Evolutionary conservation across 2,888 invertebrate species (phyloP), one percentile per base, ranked within the genome.

Genomic region (Tenthredo notha): DNA sequence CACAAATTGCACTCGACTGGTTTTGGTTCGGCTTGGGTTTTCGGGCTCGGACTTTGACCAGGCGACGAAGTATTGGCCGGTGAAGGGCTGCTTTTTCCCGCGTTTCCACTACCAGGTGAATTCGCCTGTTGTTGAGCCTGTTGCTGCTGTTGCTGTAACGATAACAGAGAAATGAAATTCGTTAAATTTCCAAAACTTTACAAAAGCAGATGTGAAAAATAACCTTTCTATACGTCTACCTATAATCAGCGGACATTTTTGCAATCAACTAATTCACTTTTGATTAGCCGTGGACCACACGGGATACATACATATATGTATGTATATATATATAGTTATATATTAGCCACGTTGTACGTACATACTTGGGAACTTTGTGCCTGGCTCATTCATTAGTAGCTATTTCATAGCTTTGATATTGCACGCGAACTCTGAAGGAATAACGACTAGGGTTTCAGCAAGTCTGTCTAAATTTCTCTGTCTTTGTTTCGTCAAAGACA

Each of bases 1-100:
- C 99, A 99, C 86, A 99, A 95, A 94, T 98, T 98, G 94, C 99
- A 99, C 93, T 98, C 98, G 86, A 98, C 98, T 72, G 98, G 98
- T 92, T 98, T 98, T 86, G 95, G 95, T 89, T 97, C 97, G 67
- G 95, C 94, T 89, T 95, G 93, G 67, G 93, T 89, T 83, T 72
- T 86, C 75, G n/a, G 29, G 61, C 43, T 72, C 85, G 84, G 61
- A 85, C 78, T 82, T 86, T 86, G 83, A 85, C 93, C 89, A 29
- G 92, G 91, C 29, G 93, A 92, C 10, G 92, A 87, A 6, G 92
- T 89, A 86, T 91, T 93, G 29, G 90, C 90, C 50, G 92, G 91
- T 58, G 92, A 91, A 5, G 92, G 92, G 85, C 92, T 92, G 65
- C 91, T 88, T 82, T 93, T 93, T n/a, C 91, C 91, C 37, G 90